Evolutionary conservation across 1,140 invertebrate species (phyloP).

Genomic region (Caerostris extrusa): DNA sequence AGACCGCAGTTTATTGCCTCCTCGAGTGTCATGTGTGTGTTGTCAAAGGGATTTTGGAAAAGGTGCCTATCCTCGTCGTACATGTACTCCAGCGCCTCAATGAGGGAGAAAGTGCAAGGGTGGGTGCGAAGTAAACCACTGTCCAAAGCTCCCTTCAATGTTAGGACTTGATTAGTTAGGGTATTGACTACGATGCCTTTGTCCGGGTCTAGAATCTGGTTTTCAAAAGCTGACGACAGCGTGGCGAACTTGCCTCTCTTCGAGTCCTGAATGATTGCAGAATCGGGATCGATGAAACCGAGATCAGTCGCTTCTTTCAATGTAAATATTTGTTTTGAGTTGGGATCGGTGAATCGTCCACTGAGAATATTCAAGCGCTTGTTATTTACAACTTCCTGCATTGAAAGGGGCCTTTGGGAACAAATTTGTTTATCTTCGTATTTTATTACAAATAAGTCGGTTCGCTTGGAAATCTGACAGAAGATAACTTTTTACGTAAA

Average conservation of each 20-base stretch:
- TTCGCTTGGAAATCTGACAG: constrained; percentile 86
- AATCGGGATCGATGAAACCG: constrained; percentile 89
- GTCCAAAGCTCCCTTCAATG: constrained; percentile 89
- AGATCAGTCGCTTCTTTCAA: constrained; percentile 92
- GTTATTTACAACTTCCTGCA: constrained; percentile 88
- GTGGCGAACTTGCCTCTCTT: constrained; percentile 88
- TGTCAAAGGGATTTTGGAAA: constrained; percentile 87
- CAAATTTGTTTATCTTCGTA: constrained; percentile 90
- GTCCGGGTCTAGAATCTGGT: constrained; percentile 90
- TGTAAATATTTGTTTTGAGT: constrained; percentile 88
- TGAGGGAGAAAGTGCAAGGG: constrained; percentile 83
- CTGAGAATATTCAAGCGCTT: constrained; percentile 89
- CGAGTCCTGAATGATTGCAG: constrained; percentile 90
- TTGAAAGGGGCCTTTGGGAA: constrained; percentile 84
- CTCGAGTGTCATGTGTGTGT: constrained; percentile 86
- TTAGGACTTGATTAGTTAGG: constrained; percentile 89
- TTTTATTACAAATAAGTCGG: constrained; percentile 86
- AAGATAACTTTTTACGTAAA: constrained; percentile 85
- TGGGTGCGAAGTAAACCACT: constrained; percentile 92
- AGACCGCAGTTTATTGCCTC: constrained; percentile 90
- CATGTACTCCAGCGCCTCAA: constrained; percentile 83
- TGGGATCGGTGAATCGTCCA: constrained; percentile 90
- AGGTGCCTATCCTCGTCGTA: constrained; percentile 86
- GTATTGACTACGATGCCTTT: constrained; percentile 93
- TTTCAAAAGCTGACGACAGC: constrained; percentile 89